phyloP scores from a whole-genome alignment of 37 sponge, comb jelly and placozoan genomes.

The Ephydatia muelleri region DNA sequence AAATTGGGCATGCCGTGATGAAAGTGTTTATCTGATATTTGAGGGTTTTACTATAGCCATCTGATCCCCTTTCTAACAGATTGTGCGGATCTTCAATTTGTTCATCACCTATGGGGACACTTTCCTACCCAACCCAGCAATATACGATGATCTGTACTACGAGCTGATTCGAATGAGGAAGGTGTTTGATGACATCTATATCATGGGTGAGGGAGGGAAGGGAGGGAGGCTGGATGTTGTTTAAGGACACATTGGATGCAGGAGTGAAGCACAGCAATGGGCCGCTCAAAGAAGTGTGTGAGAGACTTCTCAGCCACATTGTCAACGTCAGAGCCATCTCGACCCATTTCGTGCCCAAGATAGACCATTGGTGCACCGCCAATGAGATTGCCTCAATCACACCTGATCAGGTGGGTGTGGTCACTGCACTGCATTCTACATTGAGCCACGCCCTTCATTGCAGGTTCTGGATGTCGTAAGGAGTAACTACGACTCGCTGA shows the following conservation, averaged over 20 bases:
- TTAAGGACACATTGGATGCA: background rate
- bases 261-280: background rate
- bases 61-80: constrained; percentile 37
- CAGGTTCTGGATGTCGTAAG: constrained; percentile 92
- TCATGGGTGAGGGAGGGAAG: constrained; percentile 47
- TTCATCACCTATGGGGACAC: constrained; percentile 99
- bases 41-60: too few species aligned
- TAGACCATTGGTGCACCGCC: constrained; percentile 71
- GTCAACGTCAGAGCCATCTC: constrained; percentile 84
- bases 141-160: constrained; percentile 96
- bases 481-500: constrained; percentile 94
- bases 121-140: constrained; percentile 88
- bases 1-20: too few species aligned
- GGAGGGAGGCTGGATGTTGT: background rate
- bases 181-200: constrained; percentile 80
- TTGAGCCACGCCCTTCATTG: background rate
- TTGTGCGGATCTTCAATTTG: constrained; percentile 87
- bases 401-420: constrained; percentile 68
- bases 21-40: too few species aligned
- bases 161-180: constrained; percentile 87
- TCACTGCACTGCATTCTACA: constrained; percentile 2
- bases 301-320: constrained; percentile 17
- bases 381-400: constrained; percentile 49
- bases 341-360: constrained; percentile 84
- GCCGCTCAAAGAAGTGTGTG: background rate